These are phyloP conservation scores for Anguilla obscura DNA, from an alignment of 2,797 vertebrate species.

Conservation along the genomic window DNA sequence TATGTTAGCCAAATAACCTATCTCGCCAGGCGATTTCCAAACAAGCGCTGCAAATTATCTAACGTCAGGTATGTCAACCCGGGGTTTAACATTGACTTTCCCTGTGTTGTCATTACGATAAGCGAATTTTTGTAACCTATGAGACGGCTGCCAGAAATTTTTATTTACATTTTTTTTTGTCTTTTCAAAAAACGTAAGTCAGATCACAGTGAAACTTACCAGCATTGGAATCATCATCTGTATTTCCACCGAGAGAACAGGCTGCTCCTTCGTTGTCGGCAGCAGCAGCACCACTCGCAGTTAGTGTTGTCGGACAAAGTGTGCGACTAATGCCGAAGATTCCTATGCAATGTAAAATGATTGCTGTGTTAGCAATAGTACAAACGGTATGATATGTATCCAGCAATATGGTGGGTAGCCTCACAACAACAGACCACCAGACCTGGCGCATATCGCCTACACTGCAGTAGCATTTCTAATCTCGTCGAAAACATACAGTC, in stretches of 20 bases:
- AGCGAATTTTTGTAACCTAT: neutral
- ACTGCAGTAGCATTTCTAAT: neutral
- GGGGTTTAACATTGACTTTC: neutral
- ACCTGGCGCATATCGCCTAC: neutral
- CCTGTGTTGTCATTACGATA: neutral
- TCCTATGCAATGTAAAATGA: neutral
- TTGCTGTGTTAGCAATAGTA: no score
- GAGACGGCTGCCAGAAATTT: neutral
- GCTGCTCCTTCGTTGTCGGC: neutral
- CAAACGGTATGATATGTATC: neutral
- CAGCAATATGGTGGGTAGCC: neutral
- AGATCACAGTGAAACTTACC: constrained; percentile 16
- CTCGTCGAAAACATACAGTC: neutral
- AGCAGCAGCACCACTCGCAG: neutral
- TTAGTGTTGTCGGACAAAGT: neutral
- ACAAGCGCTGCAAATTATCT: neutral
- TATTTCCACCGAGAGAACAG: neutral
- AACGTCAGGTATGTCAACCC: neutral
- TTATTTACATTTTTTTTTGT: neutral
- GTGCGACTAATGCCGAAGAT: neutral
- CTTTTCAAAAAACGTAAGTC: neutral
- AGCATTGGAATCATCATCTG: constrained; percentile 1
- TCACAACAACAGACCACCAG: neutral
- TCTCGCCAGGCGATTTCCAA: neutral
- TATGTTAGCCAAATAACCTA: neutral